Evolutionary conservation across 2,888 invertebrate species (phyloP).

Genomic region (Theretra japonica): DNA sequence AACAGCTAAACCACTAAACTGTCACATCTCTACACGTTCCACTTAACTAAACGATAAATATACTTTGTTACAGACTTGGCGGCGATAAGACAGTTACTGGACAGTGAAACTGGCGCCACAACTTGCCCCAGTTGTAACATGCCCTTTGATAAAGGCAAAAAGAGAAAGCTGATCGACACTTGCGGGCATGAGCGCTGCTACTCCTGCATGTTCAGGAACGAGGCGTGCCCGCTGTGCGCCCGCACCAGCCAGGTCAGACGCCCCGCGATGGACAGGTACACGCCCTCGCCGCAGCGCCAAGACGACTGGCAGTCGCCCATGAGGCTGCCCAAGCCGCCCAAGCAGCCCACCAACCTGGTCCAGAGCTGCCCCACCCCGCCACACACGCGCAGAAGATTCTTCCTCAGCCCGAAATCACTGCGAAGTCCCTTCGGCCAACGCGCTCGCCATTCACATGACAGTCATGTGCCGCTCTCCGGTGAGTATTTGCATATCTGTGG

Average conservation of each 20-base stretch:
- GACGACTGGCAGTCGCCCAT: slow-evolving; percentile 83
- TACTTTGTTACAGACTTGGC: slow-evolving; percentile 89
- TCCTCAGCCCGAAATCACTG: slow-evolving; percentile 91
- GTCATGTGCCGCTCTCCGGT: slow-evolving; percentile 90
- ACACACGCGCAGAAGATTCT: slow-evolving; percentile 90
- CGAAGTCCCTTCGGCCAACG: slow-evolving; percentile 90
- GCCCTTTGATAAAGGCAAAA: slow-evolving; percentile 98
- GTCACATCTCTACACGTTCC: slow-evolving; percentile 27
- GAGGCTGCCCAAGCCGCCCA: slow-evolving; percentile 86
- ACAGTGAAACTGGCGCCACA: slow-evolving; percentile 88
- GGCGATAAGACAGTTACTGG: slow-evolving; percentile 91
- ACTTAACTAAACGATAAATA: slow-evolving; percentile 45
- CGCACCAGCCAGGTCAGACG: slow-evolving; percentile 71
- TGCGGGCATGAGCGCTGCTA: slow-evolving; percentile 98
- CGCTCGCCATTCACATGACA: slow-evolving; percentile 81
- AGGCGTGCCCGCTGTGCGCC: slow-evolving; percentile 94
- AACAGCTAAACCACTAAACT: slow-evolving; percentile 31
- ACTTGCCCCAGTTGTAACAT: slow-evolving; percentile 94
- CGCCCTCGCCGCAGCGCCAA: slow-evolving; percentile 76
- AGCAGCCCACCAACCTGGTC: slow-evolving; percentile 81
- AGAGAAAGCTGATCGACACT: slow-evolving; percentile 96
- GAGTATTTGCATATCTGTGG: slow-evolving; percentile 67
- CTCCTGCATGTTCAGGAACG: slow-evolving; percentile 96
- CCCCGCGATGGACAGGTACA: slow-evolving; percentile 77
- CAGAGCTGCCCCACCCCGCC: slow-evolving; percentile 93